These are phyloP conservation scores for Parotia lawesii DNA, from an alignment of 2,113 vertebrate genomes.

Conservation along the genomic window DNA sequence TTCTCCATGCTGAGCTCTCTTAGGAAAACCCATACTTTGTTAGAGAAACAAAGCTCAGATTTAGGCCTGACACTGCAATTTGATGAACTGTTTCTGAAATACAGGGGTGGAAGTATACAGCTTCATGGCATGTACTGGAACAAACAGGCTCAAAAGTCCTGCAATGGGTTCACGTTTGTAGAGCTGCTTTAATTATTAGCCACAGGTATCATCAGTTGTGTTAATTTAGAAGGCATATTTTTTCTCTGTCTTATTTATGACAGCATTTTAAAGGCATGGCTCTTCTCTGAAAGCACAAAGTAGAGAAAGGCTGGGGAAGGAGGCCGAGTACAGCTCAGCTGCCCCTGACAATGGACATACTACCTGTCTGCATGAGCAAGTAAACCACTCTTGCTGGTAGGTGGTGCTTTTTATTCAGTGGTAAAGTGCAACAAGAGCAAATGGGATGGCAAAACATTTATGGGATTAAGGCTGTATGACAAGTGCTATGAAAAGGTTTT, in stretches of 20 bases:
- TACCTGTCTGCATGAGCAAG: not conserved
- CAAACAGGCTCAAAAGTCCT: not conserved
- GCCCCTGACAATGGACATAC: rapidly evolving
- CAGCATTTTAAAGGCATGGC: not conserved
- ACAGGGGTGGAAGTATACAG: not conserved
- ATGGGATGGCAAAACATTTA: rapidly evolving
- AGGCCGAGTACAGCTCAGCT: not conserved
- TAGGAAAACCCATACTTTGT: not conserved
- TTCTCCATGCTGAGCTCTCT: not conserved
- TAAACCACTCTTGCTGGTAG: not conserved
- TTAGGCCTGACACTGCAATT: not conserved
- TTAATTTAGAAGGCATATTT: not conserved
- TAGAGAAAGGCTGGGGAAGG: not conserved
- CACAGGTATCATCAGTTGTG: rapidly evolving
- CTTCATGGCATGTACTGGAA: not conserved
- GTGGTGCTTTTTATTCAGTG: not conserved
- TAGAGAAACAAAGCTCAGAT: not conserved
- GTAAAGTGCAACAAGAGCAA: not conserved
- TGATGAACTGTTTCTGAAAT: not conserved
- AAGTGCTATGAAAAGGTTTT: not conserved
- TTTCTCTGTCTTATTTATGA: not conserved
- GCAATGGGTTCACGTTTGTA: not conserved
- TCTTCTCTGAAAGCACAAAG: not conserved
- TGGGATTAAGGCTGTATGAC: not conserved
- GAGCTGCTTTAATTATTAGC: not conserved